Percentiles rank a stretch among this genome's conserved stretches.
These are phyloP conservation scores for Empidonax traillii DNA, from an alignment of 2,113 vertebrate species.

Conservation along the genomic window DNA sequence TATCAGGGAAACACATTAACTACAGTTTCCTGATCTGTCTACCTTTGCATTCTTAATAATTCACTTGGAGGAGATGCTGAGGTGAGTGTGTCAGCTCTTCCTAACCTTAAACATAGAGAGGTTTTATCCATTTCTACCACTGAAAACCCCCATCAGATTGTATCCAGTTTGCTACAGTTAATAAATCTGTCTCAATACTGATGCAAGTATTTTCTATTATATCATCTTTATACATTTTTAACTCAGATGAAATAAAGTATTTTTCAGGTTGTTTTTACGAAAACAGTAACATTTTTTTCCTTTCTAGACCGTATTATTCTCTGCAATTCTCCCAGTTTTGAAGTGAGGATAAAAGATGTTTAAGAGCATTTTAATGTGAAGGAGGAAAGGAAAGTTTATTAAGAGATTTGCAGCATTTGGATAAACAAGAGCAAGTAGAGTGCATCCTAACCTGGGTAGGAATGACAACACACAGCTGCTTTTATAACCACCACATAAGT, in stretches of 20 bases:
- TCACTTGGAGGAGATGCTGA: neutral
- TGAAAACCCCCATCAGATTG: neutral
- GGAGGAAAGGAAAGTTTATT: neutral
- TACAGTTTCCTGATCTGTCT: neutral
- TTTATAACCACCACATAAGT: neutral
- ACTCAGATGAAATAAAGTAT: neutral
- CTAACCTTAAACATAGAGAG: neutral
- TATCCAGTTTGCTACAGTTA: neutral
- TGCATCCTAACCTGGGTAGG: neutral
- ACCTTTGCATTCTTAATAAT: conserved; percentile 1
- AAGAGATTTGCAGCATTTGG: neutral
- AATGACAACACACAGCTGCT: neutral
- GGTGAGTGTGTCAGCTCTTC: neutral
- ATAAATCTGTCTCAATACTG: neutral
- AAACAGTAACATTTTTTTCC: neutral
- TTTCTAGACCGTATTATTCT: neutral
- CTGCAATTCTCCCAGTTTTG: neutral
- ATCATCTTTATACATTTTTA: neutral
- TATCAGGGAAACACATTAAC: conserved; percentile 35
- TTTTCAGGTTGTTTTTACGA: neutral
- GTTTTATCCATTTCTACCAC: neutral
- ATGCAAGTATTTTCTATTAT: neutral
- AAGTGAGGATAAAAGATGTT: neutral
- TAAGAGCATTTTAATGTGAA: neutral
- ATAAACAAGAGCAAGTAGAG: neutral